Percentiles rank a stretch among this genome's conserved stretches.
These are phyloP conservation scores for Pharmacophagus antenor DNA, from an alignment of 2,888 invertebrate genomes.

Conservation along the genomic window DNA sequence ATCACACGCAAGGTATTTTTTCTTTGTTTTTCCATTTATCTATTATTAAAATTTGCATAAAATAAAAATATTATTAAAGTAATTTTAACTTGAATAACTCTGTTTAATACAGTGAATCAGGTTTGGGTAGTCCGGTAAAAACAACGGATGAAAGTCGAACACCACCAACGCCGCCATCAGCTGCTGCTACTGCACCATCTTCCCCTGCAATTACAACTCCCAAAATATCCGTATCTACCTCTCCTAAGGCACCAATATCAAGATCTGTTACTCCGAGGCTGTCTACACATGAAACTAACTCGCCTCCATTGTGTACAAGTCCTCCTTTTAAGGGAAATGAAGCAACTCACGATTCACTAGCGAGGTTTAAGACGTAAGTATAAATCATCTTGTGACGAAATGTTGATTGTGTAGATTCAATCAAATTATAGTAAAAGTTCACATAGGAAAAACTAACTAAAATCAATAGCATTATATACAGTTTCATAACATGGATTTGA, in stretches of 20 bases:
- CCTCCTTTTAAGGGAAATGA: constrained; percentile 63
- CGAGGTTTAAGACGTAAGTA: constrained; percentile 75
- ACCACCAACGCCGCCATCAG: constrained; percentile 64
- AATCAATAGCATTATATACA: constrained; percentile 23
- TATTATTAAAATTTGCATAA: not conserved
- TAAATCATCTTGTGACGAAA: constrained; percentile 17
- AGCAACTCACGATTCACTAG: constrained; percentile 66
- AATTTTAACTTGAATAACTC: not conserved
- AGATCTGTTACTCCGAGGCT: constrained; percentile 40
- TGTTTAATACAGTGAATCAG: constrained; percentile 64
- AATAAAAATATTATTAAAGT: not conserved
- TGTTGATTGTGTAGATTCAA: too few relatives aligned
- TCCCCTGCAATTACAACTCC: constrained; percentile 40
- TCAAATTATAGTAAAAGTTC: too few relatives aligned
- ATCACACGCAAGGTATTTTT: constrained; percentile 67
- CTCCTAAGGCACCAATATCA: constrained; percentile 40
- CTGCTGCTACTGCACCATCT: constrained; percentile 42
- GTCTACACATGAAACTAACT: constrained; percentile 52
- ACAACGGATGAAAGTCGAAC: constrained; percentile 67
- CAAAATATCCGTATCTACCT: constrained; percentile 35
- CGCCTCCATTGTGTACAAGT: constrained; percentile 70
- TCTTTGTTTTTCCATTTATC: not conserved
- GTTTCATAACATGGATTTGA: constrained; percentile 28
- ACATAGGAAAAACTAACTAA: not conserved
- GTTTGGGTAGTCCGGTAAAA: constrained; percentile 67